Percentiles rank a stretch among this genome's conserved stretches.
phyloP scores from a whole-genome alignment of 2,888 invertebrate genomes.

The Tiliacea aurago region DNA sequence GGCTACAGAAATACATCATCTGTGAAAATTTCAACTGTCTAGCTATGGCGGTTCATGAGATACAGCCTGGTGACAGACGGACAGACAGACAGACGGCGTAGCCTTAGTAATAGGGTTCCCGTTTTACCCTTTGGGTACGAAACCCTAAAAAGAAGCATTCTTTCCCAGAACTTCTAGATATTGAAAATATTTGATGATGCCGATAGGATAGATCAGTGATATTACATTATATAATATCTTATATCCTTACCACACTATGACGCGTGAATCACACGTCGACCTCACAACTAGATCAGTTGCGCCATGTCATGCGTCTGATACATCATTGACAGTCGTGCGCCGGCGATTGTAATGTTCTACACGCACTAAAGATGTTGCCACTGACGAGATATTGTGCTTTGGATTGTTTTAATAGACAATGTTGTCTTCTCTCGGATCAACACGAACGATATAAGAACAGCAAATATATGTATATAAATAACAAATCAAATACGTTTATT shows the following conservation, averaged over 20 bases:
- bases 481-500: too few species aligned
- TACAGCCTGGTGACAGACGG: too few species aligned
- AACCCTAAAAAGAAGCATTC: too few species aligned
- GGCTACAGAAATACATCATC: too few species aligned
- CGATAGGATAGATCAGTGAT: not conserved
- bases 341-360: constrained; percentile 37
- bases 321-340: constrained; percentile 33
- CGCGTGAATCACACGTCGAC: constrained; percentile 32
- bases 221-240: not conserved
- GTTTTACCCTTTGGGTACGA: too few species aligned
- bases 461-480: too few species aligned
- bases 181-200: not conserved
- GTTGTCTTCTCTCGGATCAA: too few species aligned
- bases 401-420: not conserved
- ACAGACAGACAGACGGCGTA: too few species aligned
- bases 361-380: not conserved
- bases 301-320: constrained; percentile 19
- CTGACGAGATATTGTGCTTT: not conserved
- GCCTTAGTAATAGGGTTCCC: too few species aligned
- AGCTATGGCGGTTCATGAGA: too few species aligned
- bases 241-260: not conserved
- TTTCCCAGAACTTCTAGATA: not conserved
- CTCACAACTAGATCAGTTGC: constrained; percentile 41
- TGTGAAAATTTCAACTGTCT: too few species aligned
- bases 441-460: too few species aligned